Conservation (phyloP, 2,888 invertebrate species). For the Pyrochroa serraticornis region DNA sequence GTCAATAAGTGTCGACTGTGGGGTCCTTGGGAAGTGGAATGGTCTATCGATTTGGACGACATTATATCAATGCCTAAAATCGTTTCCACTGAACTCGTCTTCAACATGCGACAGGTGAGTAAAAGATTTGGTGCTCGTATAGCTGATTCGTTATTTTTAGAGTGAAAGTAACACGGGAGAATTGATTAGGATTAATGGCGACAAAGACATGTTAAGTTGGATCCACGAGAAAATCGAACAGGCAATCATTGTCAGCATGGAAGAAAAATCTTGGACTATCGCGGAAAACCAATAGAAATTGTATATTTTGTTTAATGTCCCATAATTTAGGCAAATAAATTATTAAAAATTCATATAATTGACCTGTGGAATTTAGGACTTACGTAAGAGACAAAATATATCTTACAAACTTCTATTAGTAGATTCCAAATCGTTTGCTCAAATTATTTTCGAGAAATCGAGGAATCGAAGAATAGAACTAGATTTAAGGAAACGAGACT, state of each 20-base stretch:
- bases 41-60: constrained; percentile 75
- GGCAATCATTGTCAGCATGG: constrained; percentile 75
- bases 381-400: too few species aligned
- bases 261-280: constrained; percentile 68
- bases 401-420: too few species aligned
- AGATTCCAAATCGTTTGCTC: too few species aligned
- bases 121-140: background rate
- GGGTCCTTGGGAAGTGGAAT: constrained; percentile 78
- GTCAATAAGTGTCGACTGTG: constrained; percentile 72
- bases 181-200: constrained; percentile 62
- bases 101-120: constrained; percentile 76
- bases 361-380: background rate
- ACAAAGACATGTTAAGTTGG: constrained; percentile 70
- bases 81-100: constrained; percentile 66
- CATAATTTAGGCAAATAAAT: too few species aligned
- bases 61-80: constrained; percentile 67
- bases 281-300: constrained; percentile 33
- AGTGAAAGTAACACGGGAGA: constrained; percentile 43
- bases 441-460: too few species aligned
- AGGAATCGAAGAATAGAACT: too few species aligned
- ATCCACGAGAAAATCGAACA: constrained; percentile 76
- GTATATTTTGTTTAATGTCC: background rate
- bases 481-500: too few species aligned
- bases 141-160: constrained; percentile 37
- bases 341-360: too few species aligned